Conservation (phyloP, 2,113 vertebrate genomes). For the Cromileptes altivelis region DNA sequence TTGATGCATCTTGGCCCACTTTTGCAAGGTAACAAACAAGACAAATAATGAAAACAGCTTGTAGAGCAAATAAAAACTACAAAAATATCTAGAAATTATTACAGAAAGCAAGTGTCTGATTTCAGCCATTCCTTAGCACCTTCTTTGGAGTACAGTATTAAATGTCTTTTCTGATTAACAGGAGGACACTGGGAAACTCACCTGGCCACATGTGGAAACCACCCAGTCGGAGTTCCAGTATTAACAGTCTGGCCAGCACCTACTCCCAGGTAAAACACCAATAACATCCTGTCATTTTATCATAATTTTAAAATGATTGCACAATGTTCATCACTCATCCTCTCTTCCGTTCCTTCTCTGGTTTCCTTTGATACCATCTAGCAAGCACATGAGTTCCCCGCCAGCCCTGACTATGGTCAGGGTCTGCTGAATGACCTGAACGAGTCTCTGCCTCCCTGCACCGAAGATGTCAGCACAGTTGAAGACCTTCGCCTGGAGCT, state of each 20-base stretch:
- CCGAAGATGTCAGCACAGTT: constrained; percentile 81
- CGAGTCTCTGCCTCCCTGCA: constrained; percentile 72
- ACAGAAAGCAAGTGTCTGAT: background rate
- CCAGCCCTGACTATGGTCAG: constrained; percentile 88
- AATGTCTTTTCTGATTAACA: constrained; percentile 67
- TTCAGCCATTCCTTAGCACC: background rate
- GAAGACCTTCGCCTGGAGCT: constrained; percentile 93
- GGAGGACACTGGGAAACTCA: constrained; percentile 91
- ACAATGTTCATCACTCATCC: background rate
- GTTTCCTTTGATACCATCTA: constrained; percentile 33
- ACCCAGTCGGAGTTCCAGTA: constrained; percentile 95
- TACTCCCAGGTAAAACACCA: constrained; percentile 89
- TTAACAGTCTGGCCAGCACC: constrained; percentile 94
- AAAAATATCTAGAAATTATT: background rate
- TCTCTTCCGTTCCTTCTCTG: background rate
- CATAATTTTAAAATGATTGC: background rate
- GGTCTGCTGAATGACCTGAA: constrained; percentile 87
- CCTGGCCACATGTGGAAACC: constrained; percentile 92
- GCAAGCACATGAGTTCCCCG: constrained; percentile 89
- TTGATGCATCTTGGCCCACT: constrained; percentile 94
- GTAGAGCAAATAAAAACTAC: background rate
- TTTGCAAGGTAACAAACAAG: constrained; percentile 90
- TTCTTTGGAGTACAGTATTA: background rate
- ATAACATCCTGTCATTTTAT: constrained; percentile 15
- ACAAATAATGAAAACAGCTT: background rate